Base-by-base conservation (phyloP, 92 coral and sea anemone genomes). In the Palythoa caribaeorum region DNA sequence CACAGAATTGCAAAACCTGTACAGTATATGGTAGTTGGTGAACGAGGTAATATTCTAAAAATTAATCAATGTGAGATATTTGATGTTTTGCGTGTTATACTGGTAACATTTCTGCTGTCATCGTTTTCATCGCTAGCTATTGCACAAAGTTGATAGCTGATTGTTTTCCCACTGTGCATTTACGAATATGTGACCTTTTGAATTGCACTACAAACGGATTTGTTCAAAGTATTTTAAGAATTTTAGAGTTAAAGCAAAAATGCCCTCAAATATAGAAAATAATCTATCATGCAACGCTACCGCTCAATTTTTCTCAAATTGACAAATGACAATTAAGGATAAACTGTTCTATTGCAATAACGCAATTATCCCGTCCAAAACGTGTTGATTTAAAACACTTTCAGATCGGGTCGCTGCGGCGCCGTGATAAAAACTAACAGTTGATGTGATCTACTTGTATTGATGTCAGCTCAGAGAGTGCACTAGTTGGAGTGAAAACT, bases 351-450 rank as follows among this genome's bases (percentile, higher is more conserved):
- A 4, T 19, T 63, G 85, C 75, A 80, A 63, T 63, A 80, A 60
- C 74, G 70, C 20, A 70, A 36, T 2, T 70, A 38, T 70, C 66
- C 66, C 17, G 40, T 35, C 38, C 54, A 63, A 60, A 65, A 66
- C 16, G 62, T 81, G 86, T 40, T 81, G 86, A 81, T 65, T 69
- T 66, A 71, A 20, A 55, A 81, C 47, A 62, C 44, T 50, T 51
- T 81, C 17, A 81, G 14, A 66, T 81, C 86, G 52, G 75, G 63
- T 63, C 86, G 38, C 4, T 40, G 38, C 20, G 86, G 86, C 86
- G 86, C 86, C 86, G 55, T 65, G 65, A 55, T 65, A 40, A 44
- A 65, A 19, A 44, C 50, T 44, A 44, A 44, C 7, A 44, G 5
- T 8, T 44, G 15, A 65, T 47, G 47, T 20, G 51, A 81, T 65